Conservation (phyloP, 2,797 vertebrate species). For the Tangara arthus region DNA sequence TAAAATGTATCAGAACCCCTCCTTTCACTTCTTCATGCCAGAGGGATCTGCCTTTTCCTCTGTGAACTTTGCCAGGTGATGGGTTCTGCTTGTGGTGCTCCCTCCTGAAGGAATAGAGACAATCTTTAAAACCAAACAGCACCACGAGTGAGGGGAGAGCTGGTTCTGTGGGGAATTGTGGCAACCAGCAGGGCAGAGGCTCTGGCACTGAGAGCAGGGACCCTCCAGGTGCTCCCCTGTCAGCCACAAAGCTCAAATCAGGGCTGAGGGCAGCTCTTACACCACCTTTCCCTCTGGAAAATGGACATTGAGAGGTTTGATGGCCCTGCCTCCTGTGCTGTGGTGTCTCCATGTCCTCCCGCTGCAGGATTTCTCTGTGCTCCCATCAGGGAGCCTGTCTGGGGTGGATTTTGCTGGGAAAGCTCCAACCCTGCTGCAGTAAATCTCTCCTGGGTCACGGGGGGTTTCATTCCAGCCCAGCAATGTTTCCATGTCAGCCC, state of each 20-base stretch:
- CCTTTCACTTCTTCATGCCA: background rate
- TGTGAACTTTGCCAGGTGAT: background rate
- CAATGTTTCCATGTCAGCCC: background rate
- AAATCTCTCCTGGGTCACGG: background rate
- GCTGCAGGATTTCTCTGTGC: background rate
- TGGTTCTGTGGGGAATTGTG: background rate
- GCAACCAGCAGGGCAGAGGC: rapidly evolving
- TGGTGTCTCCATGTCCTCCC: background rate
- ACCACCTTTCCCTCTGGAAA: background rate
- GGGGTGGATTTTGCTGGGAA: background rate
- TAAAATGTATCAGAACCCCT: background rate
- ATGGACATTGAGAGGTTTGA: background rate
- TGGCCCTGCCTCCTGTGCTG: background rate
- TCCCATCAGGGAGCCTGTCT: background rate
- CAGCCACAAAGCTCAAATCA: rapidly evolving
- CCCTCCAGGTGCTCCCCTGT: rapidly evolving
- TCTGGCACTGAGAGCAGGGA: rapidly evolving
- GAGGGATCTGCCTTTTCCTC: background rate
- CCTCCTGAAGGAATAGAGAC: background rate
- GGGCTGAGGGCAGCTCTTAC: background rate
- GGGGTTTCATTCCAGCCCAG: conserved; percentile 25
- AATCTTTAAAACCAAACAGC: background rate
- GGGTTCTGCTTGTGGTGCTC: background rate
- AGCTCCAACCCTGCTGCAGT: conserved; percentile 7
- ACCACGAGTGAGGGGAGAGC: rapidly evolving